Evolutionary conservation across 2,113 vertebrate genomes (phyloP).

Genomic region (Myotis lucifugus): DNA sequence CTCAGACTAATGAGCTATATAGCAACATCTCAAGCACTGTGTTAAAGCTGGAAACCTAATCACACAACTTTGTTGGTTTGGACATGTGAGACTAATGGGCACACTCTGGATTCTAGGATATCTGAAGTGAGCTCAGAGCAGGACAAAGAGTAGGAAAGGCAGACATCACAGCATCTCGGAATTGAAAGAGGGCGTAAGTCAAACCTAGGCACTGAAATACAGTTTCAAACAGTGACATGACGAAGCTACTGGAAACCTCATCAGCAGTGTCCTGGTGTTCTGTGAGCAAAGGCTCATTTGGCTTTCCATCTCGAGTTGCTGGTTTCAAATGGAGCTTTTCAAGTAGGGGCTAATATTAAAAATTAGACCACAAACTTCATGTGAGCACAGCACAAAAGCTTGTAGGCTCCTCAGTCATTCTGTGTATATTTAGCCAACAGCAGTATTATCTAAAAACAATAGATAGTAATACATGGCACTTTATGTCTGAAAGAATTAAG

Average conservation of each 20-base stretch:
- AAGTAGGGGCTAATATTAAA: not conserved
- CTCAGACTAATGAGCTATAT: not conserved
- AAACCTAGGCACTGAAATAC: not conserved
- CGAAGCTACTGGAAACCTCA: not conserved
- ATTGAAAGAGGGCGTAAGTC: not conserved
- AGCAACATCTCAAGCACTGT: not conserved
- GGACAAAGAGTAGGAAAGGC: not conserved
- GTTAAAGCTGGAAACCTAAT: constrained; percentile 33
- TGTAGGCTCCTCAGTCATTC: not conserved
- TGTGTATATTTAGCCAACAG: not conserved
- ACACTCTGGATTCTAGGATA: not conserved
- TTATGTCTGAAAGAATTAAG: constrained; percentile 15
- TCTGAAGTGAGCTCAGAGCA: not conserved
- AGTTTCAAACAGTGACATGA: not conserved
- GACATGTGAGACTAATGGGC: constrained; percentile 4
- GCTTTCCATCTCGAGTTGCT: not conserved
- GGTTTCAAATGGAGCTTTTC: not conserved
- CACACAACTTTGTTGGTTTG: constrained; percentile 47
- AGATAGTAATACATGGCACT: not conserved
- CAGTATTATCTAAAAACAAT: not conserved
- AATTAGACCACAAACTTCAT: not conserved
- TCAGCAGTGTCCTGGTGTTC: not conserved
- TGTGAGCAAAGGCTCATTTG: not conserved
- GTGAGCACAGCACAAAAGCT: not conserved
- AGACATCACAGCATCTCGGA: not conserved